A percentile compares a stretch with the other conserved stretches of the same genome.
Conservation (phyloP, 2,797 vertebrate genomes). For the Darevskia nairensis region DNA sequence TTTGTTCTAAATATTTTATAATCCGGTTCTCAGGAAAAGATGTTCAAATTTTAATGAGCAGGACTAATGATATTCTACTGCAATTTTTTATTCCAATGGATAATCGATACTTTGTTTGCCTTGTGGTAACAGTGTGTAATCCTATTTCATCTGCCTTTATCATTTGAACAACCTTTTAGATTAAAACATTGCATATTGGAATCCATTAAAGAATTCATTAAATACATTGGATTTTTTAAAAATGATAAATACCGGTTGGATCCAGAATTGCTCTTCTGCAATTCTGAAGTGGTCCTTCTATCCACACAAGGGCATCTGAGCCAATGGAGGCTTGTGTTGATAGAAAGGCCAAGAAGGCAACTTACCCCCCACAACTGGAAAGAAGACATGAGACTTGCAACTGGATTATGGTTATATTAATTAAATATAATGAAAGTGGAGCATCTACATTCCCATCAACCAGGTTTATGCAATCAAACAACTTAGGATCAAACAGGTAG, state of each 20-base stretch:
- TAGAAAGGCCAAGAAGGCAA: background rate
- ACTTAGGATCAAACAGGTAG: no score
- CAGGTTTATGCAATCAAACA: no score
- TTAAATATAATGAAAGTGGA: no score
- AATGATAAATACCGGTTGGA: background rate
- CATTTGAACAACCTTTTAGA: background rate
- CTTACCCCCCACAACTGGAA: background rate
- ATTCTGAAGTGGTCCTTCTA: background rate
- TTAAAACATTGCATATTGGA: conserved; percentile 10
- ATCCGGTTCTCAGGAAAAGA: background rate
- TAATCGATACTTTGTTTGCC: conserved; percentile 24
- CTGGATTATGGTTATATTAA: no score
- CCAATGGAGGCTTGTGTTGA: background rate
- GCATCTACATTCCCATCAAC: no score
- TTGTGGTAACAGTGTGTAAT: background rate
- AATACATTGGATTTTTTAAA: background rate
- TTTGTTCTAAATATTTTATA: conserved; percentile 20
- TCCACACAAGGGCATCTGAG: background rate
- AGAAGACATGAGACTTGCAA: no score
- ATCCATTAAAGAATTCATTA: background rate
- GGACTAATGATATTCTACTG: conserved; percentile 18
- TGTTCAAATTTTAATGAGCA: conserved; percentile 28
- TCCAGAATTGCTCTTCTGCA: background rate
- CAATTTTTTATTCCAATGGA: background rate
- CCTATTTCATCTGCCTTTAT: background rate